phyloP scores from a whole-genome alignment of 2,113 vertebrate genomes.

The Psettodes erumei region DNA sequence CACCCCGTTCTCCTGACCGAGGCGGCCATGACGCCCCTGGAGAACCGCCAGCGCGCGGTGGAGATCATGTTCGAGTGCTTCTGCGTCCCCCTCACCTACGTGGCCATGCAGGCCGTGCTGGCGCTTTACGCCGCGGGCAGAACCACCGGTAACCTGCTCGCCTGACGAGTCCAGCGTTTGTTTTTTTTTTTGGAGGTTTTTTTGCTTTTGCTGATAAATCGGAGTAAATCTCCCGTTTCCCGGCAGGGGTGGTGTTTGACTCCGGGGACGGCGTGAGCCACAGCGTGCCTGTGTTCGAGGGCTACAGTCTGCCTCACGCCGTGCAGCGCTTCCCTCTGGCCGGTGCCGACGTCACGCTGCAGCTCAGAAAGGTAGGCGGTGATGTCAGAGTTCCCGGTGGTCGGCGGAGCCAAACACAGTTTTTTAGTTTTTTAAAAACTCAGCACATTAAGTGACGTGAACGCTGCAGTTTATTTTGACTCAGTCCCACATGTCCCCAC shows the following conservation, averaged over 20 bases:
- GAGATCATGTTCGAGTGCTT: slow-evolving; percentile 85
- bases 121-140: slow-evolving; percentile 79
- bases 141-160: slow-evolving; percentile 68
- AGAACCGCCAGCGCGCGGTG: slow-evolving; percentile 76
- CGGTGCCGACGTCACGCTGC: slow-evolving; percentile 79
- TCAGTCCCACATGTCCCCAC: too few species aligned
- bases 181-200: not conserved
- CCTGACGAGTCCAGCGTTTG: rapidly evolving
- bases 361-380: slow-evolving; percentile 80
- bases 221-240: too few species aligned
- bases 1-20: slow-evolving; percentile 83
- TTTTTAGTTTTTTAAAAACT: too few species aligned
- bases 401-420: too few species aligned
- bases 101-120: slow-evolving; percentile 83
- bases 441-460: too few species aligned
- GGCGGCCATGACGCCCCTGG: slow-evolving; percentile 73
- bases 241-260: slow-evolving; percentile 84
- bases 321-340: slow-evolving; percentile 81
- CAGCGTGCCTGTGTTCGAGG: slow-evolving; percentile 84
- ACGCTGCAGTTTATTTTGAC: too few species aligned
- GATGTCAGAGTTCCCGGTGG: too few species aligned
- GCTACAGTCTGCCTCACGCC: slow-evolving; percentile 81
- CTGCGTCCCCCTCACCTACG: slow-evolving; percentile 75
- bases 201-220: too few species aligned
- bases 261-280: slow-evolving; percentile 83